These are phyloP conservation scores for Iguana delicatissima DNA, from an alignment of 2,797 vertebrate species.

Conservation along the genomic window DNA sequence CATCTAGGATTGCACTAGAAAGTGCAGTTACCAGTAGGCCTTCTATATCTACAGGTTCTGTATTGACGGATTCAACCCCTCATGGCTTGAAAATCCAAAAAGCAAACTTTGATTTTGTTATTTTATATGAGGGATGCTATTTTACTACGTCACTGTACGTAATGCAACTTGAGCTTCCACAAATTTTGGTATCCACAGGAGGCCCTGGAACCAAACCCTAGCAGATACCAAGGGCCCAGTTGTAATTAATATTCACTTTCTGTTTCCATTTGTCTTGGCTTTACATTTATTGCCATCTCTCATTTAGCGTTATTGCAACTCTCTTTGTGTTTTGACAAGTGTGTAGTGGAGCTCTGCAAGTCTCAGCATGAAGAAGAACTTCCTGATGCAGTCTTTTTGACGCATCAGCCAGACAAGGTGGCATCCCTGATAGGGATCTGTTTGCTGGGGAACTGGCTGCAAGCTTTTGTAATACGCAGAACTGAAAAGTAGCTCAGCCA, in stretches of 20 bases:
- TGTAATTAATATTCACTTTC: neutral
- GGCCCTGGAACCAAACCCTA: too few species aligned
- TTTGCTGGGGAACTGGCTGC: neutral
- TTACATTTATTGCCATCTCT: neutral
- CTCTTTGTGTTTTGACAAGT: neutral
- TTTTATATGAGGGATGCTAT: too few species aligned
- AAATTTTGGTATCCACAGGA: too few species aligned
- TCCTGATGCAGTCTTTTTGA: neutral
- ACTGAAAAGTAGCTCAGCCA: neutral
- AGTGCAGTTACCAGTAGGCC: neutral
- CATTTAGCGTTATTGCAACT: neutral
- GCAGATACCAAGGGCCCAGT: too few species aligned
- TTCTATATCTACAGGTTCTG: too few species aligned
- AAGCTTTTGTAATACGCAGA: neutral
- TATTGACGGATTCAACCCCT: too few species aligned
- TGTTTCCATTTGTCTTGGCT: neutral
- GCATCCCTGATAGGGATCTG: neutral
- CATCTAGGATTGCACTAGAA: neutral
- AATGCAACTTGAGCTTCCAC: too few species aligned
- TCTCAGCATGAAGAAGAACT: neutral
- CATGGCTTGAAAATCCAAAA: too few species aligned
- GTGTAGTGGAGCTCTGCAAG: neutral
- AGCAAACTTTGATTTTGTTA: too few species aligned
- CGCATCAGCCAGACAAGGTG: neutral
- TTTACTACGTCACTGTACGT: too few species aligned